Evolutionary conservation across 2,888 invertebrate genomes (phyloP), one percentile per base, ranked within the genome.

Genomic region (Hirtodrosophila cameraria): DNA sequence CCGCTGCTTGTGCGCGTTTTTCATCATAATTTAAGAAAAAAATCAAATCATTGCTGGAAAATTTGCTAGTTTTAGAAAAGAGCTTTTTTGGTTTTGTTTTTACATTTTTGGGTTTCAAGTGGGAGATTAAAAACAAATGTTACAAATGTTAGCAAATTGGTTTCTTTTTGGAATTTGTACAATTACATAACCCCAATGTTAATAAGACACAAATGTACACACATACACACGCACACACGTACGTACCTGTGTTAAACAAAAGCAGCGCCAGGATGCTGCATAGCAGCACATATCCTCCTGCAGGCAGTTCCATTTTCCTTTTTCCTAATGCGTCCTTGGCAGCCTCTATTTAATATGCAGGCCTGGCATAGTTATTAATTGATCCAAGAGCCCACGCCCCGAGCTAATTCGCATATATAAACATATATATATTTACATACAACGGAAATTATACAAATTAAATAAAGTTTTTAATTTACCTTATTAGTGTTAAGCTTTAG

Each of bases 11-110:
- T 72, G 79, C 82, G 48, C n/a, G n/a, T n/a, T n/a, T 83, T 78
- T 66, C 64, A 67, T 72, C n/a, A 70, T 72, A 79, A 87, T 81
- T 78, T 86, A 85, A 88, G 88, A 88, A 88, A 88, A 88, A 88
- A 88, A 88, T 88, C 88, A 88, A 88, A 88, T 88, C 88, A 88
- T 88, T 88, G 74, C 74, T 85, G 82, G 75, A 73, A 80, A 72
- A 57, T 70, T 67, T 52, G 45, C 64, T 69, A 50, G 45, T 52
- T 67, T 49, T n/a, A n/a, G n/a, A n/a, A 42, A 28, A 49, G 36
- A 49, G 59, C 38, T 12, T 41, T 41, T 15, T 50, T 49, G n/a
- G n/a, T n/a, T 43, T 53, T 45, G 20, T 30, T n/a, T n/a, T n/a
- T n/a, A n/a, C n/a, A 41, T 36, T 7, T 52, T 23, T 13, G 28